phyloP scores from a whole-genome alignment of 2,888 invertebrate species.

The Torymus texanus region DNA sequence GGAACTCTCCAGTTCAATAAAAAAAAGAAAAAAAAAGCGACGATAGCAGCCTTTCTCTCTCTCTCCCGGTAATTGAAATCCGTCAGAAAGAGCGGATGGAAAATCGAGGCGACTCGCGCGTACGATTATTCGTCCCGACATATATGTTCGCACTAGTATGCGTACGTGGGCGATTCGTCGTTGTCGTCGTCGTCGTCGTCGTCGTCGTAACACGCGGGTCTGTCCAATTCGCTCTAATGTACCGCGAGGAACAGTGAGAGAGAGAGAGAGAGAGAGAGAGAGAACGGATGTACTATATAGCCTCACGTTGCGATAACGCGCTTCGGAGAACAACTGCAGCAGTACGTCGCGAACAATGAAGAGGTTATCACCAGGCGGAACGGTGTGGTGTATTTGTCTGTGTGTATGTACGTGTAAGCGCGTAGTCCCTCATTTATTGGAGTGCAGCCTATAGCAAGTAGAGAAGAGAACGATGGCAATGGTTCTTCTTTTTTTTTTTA shows the following conservation, averaged over 20 bases:
- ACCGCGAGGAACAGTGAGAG: slow-evolving; percentile 14
- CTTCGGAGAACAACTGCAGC: slow-evolving; percentile 46
- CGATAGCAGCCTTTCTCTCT: too few species aligned
- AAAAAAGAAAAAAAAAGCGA: neutral
- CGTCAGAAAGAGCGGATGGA: slow-evolving; percentile 20
- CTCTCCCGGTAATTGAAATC: slow-evolving; percentile 37
- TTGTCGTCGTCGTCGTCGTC: neutral
- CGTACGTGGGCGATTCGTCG: neutral
- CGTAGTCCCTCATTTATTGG: neutral
- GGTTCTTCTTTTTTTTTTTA: too few species aligned
- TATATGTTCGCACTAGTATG: too few species aligned
- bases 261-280: slow-evolving; percentile 18
- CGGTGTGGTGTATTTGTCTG: neutral
- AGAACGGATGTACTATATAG: slow-evolving; percentile 38
- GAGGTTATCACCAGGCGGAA: slow-evolving; percentile 53
- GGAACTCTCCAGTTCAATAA: slow-evolving; percentile 7
- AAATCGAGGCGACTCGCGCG: neutral
- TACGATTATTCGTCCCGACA: too few species aligned
- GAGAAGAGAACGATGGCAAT: too few species aligned
- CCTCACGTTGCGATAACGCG: slow-evolving; percentile 51
- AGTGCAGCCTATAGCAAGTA: too few species aligned
- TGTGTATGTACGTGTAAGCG: too few species aligned
- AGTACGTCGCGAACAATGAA: slow-evolving; percentile 54
- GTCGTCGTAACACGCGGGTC: neutral
- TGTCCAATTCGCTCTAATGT: slow-evolving; percentile 35